phyloP scores from a whole-genome alignment of 2,888 invertebrate genomes.

The Strigamia transsilvanica region DNA sequence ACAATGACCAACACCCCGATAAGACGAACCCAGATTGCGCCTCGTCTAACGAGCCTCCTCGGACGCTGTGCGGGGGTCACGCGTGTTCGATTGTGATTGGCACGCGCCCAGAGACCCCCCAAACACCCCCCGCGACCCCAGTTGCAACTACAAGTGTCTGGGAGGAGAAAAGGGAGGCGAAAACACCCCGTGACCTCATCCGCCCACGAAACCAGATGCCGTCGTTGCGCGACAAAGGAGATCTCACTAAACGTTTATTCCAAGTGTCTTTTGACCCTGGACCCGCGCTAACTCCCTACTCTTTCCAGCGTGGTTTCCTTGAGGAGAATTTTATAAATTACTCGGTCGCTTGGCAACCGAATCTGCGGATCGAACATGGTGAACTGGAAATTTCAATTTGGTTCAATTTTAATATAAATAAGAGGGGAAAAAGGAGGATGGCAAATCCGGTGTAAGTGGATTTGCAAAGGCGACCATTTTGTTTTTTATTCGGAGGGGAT shows the following conservation, averaged over 20 bases:
- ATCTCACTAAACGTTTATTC: constrained; percentile 40
- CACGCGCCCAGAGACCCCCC: not conserved
- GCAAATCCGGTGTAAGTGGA: no score
- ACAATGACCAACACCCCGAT: constrained; percentile 26
- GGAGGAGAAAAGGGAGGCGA: constrained; percentile 34
- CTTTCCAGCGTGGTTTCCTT: no score
- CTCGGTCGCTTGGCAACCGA: no score
- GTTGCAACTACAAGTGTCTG: constrained; percentile 39
- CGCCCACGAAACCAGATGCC: constrained; percentile 22
- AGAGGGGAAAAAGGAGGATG: no score
- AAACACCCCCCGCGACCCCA: not conserved
- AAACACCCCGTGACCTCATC: constrained; percentile 34
- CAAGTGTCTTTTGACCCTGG: not conserved
- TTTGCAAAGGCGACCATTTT: no score
- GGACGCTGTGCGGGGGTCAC: not conserved
- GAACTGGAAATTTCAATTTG: no score
- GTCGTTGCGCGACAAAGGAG: not conserved
- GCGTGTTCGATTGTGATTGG: constrained; percentile 28
- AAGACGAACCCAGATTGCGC: not conserved
- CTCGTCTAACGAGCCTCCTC: not conserved
- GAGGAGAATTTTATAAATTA: no score
- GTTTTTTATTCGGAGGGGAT: no score
- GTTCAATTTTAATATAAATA: no score
- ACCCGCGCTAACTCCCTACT: not conserved
- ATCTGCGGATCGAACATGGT: no score